Base-by-base conservation (phyloP, 2,888 invertebrate genomes). In the Oscheius sp. region DNA sequence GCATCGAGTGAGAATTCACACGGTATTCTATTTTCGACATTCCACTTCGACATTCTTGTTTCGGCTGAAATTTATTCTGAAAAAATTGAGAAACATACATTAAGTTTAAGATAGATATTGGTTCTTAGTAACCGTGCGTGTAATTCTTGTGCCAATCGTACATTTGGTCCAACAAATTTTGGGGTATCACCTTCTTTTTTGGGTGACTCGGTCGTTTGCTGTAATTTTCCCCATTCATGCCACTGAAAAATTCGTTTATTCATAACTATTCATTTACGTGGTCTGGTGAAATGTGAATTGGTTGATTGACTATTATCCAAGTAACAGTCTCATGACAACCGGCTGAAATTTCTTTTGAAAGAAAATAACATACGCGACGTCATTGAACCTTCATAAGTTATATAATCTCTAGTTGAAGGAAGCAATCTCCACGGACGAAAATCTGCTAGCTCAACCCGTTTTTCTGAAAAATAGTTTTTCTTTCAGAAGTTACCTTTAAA, bases 301-400 rank as follows among this genome's bases (percentile, higher is more conserved):
- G 96, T 88, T 94, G 95, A 89, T 97, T 97, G 87, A 95, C 91
- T 85, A 97, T 93, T 86, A 97, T 92, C 97, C 97, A 97, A 70
- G 95, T 94, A 64, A 87, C 88, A 0, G 87, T 87, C 72, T 88
- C 88, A 73, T 87, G 80, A 74, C 88, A 88, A 20, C 87, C 88
- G 8, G 97, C n/a, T n/a, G n/a, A n/a, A n/a, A n/a, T n/a, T n/a
- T n/a, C n/a, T n/a, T n/a, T n/a, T n/a, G n/a, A n/a, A n/a, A n/a
- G n/a, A n/a, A n/a, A n/a, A n/a, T n/a, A n/a, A n/a, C n/a, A n/a
- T n/a, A n/a, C n/a, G 97, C 88, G 94, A 94, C 66, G 97, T 96
- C 80, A 95, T 92, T 78, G 95, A 95, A 26, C 96, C 96, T 38
- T 79, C 77, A 59, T 80, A 80, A 0, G 80, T 80, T 41, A 80